Percentiles rank a stretch among this genome's conserved stretches.
phyloP scores from a whole-genome alignment of 2,113 vertebrate genomes.

The Caranx melampygus region DNA sequence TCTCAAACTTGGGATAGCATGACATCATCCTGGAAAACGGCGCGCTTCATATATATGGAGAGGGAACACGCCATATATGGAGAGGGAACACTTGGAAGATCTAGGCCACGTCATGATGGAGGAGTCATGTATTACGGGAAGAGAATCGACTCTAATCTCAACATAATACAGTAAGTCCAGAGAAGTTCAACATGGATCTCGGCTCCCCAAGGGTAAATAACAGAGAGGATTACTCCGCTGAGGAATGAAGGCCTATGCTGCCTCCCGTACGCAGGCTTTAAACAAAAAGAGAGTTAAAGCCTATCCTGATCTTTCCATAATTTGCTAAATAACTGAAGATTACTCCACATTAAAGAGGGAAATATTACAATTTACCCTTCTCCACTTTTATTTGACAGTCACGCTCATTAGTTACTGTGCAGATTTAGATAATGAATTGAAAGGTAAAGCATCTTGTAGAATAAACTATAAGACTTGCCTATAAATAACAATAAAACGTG shows the following conservation, averaged over 20 bases:
- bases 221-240: neutral
- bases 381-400: neutral
- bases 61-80: slow-evolving; percentile 79
- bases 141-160: slow-evolving; percentile 56
- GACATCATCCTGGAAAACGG: slow-evolving; percentile 81
- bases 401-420: neutral
- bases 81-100: slow-evolving; percentile 70
- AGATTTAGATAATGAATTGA: neutral
- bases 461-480: slow-evolving; percentile 9
- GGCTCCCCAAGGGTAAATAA: slow-evolving; percentile 34
- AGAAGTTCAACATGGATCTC: slow-evolving; percentile 25
- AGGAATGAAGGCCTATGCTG: neutral
- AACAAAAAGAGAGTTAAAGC: too few relatives aligned
- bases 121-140: slow-evolving; percentile 82
- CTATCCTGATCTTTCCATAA: too few relatives aligned
- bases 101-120: slow-evolving; percentile 64
- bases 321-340: neutral
- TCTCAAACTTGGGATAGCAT: slow-evolving; percentile 57
- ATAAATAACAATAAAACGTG: neutral
- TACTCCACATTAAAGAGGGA: too few relatives aligned
- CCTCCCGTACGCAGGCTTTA: too few relatives aligned
- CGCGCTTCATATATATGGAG: slow-evolving; percentile 80
- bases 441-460: too few relatives aligned
- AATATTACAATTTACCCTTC: neutral
- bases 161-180: slow-evolving; percentile 16